phyloP scores from a whole-genome alignment of 2,113 vertebrate species.

The Austrofundulus limnaeus region DNA sequence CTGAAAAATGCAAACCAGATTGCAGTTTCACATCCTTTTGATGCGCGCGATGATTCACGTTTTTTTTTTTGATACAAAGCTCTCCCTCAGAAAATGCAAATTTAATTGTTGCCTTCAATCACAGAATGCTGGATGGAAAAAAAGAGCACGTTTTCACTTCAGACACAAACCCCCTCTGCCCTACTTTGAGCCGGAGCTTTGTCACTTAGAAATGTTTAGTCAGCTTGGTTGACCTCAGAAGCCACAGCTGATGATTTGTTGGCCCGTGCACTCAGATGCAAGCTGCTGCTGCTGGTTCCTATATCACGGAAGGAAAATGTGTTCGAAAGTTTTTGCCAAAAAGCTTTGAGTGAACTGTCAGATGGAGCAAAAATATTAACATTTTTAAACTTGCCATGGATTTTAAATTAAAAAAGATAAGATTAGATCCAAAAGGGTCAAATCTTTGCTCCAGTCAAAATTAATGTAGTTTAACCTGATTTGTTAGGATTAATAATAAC shows the following conservation, averaged over 20 bases:
- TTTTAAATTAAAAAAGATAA: no score
- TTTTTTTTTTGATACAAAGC: constrained; percentile 36
- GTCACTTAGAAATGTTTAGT: constrained; percentile 13
- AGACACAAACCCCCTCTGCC: constrained; percentile 24
- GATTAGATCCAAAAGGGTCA: no score
- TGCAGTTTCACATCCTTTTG: constrained; percentile 64
- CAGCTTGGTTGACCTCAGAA: constrained; percentile 38
- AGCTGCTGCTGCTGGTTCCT: constrained; percentile 33
- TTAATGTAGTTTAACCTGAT: no score
- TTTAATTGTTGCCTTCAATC: constrained; percentile 31
- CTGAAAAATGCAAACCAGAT: constrained; percentile 56
- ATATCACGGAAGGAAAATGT: background rate
- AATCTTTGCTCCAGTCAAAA: no score
- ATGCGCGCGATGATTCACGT: constrained; percentile 52
- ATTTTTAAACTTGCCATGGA: no score
- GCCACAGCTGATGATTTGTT: constrained; percentile 47
- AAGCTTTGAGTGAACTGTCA: no score
- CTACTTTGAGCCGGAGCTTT: constrained; percentile 44
- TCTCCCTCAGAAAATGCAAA: constrained; percentile 26
- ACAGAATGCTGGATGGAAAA: constrained; percentile 36
- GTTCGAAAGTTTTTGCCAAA: constrained; percentile 6
- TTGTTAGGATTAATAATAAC: no score
- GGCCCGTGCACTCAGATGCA: constrained; percentile 24
- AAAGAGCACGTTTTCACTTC: constrained; percentile 15
- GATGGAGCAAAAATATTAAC: background rate